A percentile compares a stretch with the other conserved stretches of the same genome.
Evolutionary conservation across 2,888 invertebrate genomes (phyloP).

Genomic region (Acanthoscelides obtectus): DNA sequence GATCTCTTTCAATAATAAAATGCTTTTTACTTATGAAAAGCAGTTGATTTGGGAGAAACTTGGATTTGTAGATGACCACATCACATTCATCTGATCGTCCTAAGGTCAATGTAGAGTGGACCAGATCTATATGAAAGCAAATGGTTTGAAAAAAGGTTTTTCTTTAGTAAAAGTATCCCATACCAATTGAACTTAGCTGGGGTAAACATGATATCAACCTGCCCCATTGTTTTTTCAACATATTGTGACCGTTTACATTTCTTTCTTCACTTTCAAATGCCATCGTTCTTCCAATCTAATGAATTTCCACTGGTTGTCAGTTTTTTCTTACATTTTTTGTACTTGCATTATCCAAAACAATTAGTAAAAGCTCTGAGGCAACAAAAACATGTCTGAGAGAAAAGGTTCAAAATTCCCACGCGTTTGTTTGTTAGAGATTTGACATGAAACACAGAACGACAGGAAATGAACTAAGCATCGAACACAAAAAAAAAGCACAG

Average conservation of each 20-base stretch:
- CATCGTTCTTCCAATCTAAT: background rate
- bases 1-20: conserved; percentile 53
- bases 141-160: background rate
- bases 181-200: conserved; percentile 15
- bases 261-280: background rate
- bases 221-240: conserved; percentile 10
- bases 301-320: background rate
- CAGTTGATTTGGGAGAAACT: conserved; percentile 48
- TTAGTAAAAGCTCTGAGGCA: too few relatives aligned
- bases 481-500: too few relatives aligned
- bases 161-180: background rate
- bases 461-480: too few relatives aligned
- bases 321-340: too few relatives aligned
- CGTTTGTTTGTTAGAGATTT: too few relatives aligned
- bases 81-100: conserved; percentile 25
- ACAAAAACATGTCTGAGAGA: too few relatives aligned
- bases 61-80: conserved; percentile 29
- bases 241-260: background rate
- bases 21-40: conserved; percentile 62
- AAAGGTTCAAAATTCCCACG: too few relatives aligned
- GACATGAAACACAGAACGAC: too few relatives aligned
- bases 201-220: conserved; percentile 15
- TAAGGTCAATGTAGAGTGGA: conserved; percentile 49
- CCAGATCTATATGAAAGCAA: conserved; percentile 50
- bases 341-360: too few relatives aligned